These are phyloP conservation scores for Palloptera scutellata DNA, from an alignment of 2,888 invertebrate species.

Conservation along the genomic window DNA sequence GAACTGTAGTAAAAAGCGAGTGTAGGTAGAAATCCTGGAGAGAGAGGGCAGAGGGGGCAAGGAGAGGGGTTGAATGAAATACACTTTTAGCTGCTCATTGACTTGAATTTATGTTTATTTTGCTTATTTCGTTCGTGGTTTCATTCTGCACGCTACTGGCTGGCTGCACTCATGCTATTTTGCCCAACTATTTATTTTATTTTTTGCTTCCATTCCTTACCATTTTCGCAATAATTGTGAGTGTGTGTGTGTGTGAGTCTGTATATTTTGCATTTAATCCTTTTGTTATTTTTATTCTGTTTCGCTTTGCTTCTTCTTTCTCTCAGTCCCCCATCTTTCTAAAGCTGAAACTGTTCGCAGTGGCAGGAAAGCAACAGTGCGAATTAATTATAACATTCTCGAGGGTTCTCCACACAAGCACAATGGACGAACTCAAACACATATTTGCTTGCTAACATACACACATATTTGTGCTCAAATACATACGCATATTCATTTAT, in stretches of 20 bases:
- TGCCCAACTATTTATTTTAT: not conserved
- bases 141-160: too few species aligned
- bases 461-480: not conserved
- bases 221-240: not conserved
- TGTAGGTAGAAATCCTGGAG: too few species aligned
- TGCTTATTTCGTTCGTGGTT: too few species aligned
- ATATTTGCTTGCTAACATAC: not conserved
- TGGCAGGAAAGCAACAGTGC: slow-evolving; percentile 17
- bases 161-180: too few species aligned
- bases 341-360: slow-evolving; percentile 7
- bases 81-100: too few species aligned
- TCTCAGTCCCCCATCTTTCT: slow-evolving; percentile 5
- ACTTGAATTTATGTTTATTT: not conserved
- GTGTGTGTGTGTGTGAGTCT: not conserved
- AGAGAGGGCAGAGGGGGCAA: too few species aligned
- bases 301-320: not conserved
- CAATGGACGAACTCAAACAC: not conserved
- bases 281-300: not conserved
- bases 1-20: not conserved
- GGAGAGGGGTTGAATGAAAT: too few species aligned
- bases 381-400: slow-evolving; percentile 24
- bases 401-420: not conserved
- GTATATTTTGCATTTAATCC: not conserved
- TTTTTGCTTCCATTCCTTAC: slow-evolving; percentile 3
- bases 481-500: too few species aligned